Base-by-base conservation (phyloP, 2,888 invertebrate species). In the Margaritifera margaritifera region DNA sequence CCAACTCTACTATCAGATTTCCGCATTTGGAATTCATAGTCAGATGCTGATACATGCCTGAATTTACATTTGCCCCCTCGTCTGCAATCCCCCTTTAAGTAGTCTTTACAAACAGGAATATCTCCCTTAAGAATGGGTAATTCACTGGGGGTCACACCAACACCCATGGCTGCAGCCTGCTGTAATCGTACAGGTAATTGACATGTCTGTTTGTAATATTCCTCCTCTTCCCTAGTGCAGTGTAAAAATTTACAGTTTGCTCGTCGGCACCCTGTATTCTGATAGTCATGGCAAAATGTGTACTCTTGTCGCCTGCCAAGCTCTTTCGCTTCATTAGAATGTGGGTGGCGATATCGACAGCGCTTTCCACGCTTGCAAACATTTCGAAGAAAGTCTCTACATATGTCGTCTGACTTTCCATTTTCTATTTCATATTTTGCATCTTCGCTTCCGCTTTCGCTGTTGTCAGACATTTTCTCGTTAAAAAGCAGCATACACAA, bases 161-260 rank as follows among this genome's bases (percentile, higher is more conserved):
- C 81, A 51, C 86, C 86, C 4, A 84, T 78, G 6, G 88, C 85
- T 24, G 86, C 85, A 54, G 88, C 87, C 80, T 86, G 83, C 72
- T 86, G 86, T 11, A 88, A 79, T 15, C 88, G 90, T 19, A 87
- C 84, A 8, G 95, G 94, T 84, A 95, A 91, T 85, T 94, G 93
- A 1, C 95, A 95, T 19, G 93, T 94, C 63, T 92, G 91, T 79
- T 93, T 92, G 84, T 93, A 94, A 72, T 93, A 93, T 74, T 92
- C 92, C 86, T 95, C 95, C 80, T 94, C 94, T 83, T 93, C 93
- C 24, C 94, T 91, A 0, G 93, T 92, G 84, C 95, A 94, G 88
- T 95, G 95, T 58, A 95, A 92, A 87, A 95, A 95, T 84, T 93
- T 93, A 84, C 95, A 95, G 70, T 93, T 93, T 5, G 92, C 91